A percentile compares a stretch with the other conserved stretches of the same genome.
These are phyloP conservation scores for Propithecus perrieri DNA, from an alignment of 2,797 vertebrate genomes.

Conservation along the genomic window DNA sequence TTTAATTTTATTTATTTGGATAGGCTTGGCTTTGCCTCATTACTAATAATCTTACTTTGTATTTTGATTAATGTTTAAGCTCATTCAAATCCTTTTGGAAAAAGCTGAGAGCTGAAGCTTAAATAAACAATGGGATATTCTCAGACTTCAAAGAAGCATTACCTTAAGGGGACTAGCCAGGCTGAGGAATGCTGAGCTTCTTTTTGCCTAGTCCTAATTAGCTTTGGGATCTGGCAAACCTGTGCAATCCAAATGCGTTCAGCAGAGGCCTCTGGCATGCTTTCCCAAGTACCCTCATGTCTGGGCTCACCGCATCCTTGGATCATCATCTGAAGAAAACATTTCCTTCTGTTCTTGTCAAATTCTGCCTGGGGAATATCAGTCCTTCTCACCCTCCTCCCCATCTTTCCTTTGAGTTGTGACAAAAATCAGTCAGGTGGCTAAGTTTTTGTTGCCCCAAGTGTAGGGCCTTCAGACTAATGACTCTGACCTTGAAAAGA, in stretches of 20 bases:
- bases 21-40: slow-evolving; percentile 32
- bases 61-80: slow-evolving; percentile 59
- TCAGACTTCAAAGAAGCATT: slow-evolving; percentile 57
- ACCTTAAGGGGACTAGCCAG: slow-evolving; percentile 19
- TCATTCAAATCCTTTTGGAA: slow-evolving; percentile 51
- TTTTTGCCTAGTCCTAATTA: slow-evolving; percentile 57
- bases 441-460: neutral
- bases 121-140: slow-evolving; percentile 51
- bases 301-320: neutral
- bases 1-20: slow-evolving; percentile 19
- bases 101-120: slow-evolving; percentile 24
- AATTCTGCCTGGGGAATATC: neutral
- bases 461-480: neutral
- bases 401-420: neutral
- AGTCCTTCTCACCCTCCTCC: neutral
- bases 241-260: neutral
- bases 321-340: slow-evolving; percentile 40
- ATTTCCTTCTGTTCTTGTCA: slow-evolving; percentile 35
- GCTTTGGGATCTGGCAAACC: slow-evolving; percentile 29
- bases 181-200: neutral
- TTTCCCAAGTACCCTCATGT: neutral
- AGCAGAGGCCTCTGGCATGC: neutral
- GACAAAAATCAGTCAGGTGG: slow-evolving; percentile 16
- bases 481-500: slow-evolving; percentile 34
- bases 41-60: slow-evolving; percentile 36